Conservation (phyloP, 2,113 vertebrate genomes). For the Labeo rohita region DNA sequence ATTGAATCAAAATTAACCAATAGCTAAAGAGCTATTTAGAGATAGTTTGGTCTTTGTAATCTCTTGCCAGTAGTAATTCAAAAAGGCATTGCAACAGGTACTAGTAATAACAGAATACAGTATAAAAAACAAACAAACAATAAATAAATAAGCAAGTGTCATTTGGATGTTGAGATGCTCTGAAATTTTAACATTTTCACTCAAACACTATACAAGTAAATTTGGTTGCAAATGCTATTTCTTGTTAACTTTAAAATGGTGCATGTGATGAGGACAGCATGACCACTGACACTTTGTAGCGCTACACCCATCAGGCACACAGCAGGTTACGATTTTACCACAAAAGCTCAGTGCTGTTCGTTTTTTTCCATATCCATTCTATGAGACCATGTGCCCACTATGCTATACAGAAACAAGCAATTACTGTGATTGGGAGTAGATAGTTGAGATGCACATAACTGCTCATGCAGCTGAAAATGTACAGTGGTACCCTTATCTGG, state of each 20-base stretch:
- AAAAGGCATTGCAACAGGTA: no score
- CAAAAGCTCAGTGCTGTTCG: not conserved
- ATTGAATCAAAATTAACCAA: not conserved
- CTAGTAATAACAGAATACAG: no score
- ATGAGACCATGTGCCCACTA: not conserved
- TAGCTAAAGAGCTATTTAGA: not conserved
- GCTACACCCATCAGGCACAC: not conserved
- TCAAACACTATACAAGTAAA: not conserved
- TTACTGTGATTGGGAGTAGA: constrained; percentile 28
- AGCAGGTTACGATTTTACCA: not conserved
- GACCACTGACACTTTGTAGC: not conserved
- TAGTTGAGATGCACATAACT: not conserved
- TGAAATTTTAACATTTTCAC: no score
- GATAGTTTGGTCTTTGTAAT: not conserved
- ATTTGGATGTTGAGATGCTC: no score
- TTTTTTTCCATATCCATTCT: not conserved
- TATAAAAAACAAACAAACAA: no score
- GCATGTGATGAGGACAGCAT: not conserved
- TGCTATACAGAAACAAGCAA: constrained; percentile 17
- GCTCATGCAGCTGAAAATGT: constrained; percentile 22
- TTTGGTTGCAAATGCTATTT: not conserved
- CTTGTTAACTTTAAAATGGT: not conserved
- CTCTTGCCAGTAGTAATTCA: no score
- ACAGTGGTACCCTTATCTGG: not conserved
- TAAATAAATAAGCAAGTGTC: no score